Evolutionary conservation across 1,140 invertebrate species (phyloP).

Genomic region (Lethocerus indicus): DNA sequence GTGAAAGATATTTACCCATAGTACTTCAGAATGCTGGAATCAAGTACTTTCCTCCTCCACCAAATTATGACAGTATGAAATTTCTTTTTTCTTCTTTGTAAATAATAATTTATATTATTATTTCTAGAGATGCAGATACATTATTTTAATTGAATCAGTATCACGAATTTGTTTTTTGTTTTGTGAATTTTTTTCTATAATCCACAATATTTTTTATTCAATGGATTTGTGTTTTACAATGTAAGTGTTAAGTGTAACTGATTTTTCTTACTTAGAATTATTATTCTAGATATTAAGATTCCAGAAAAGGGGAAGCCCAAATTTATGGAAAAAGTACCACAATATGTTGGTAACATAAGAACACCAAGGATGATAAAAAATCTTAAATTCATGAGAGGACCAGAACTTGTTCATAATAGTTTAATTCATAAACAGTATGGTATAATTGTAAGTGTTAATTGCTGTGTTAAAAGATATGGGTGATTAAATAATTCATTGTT

Average conservation of each 20-base stretch:
- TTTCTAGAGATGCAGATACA: background rate
- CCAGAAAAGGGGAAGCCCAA: constrained; percentile 51
- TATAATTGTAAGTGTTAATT: constrained; percentile 52
- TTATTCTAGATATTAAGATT: constrained; percentile 29
- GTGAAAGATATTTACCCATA: too few relatives aligned
- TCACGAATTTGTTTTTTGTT: background rate
- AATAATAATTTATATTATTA: background rate
- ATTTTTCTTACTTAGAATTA: background rate
- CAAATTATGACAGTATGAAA: constrained; percentile 5
- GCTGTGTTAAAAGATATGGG: background rate
- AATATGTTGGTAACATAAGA: constrained; percentile 39
- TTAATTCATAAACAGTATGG: constrained; percentile 82
- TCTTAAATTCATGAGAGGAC: constrained; percentile 70
- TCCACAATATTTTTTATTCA: too few relatives aligned
- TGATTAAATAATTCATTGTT: background rate
- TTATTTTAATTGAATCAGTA: background rate
- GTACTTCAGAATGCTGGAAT: too few relatives aligned
- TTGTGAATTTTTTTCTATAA: background rate
- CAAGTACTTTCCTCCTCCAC: constrained; percentile 4
- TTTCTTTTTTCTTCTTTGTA: background rate
- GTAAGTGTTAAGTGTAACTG: background rate
- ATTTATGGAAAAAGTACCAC: constrained; percentile 52
- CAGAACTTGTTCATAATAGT: constrained; percentile 66
- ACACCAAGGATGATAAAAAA: constrained; percentile 71
- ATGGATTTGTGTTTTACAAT: background rate